Base-by-base conservation (phyloP, 2,888 invertebrate species). In the Phlogophora meticulosa region DNA sequence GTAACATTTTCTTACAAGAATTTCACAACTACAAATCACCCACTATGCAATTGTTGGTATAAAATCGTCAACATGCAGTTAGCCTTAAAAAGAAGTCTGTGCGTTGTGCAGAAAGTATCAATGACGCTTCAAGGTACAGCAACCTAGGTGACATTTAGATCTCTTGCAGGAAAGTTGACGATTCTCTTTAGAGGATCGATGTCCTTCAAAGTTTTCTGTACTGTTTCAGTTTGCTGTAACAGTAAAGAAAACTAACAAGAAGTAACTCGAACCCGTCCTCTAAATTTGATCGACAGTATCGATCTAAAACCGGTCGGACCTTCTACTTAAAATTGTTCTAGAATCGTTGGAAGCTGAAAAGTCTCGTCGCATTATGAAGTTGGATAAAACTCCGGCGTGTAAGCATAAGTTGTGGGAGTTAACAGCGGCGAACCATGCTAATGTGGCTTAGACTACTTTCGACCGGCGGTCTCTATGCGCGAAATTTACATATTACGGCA, bases 221-320 rank as follows among this genome's bases (percentile, higher is more conserved):
- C n/a, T n/a, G n/a, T n/a, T n/a, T n/a, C n/a, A n/a, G n/a, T n/a
- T n/a, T n/a, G n/a, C n/a, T n/a, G n/a, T 20, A 40, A 65, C 13
- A 55, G 34, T 36, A 57, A 28, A 53, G n/a, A n/a, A n/a, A n/a
- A 42, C 43, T 57, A 77, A 55, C 52, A 57, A 64, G 28, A 58
- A 20, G 57, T 24, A 53, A 55, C 15, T 7, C 9, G 45, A 55
- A 60, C 51, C 48, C 13, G 28, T 57, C 9, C 24, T 22, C 20
- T 24, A 68, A 61, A 59, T 68, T 60, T 57, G n/a, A 66, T 59
- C 48, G 71, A 71, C 56, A 45, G 53, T 62, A 63, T 75, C 71
- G 45, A 63, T 53, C 57, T 74, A 32, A 63, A 59, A n/a, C 48
- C 11, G 22, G 52, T 59, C n/a, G 13, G n/a, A 51, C 34, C 62